Evolutionary conservation across 2,113 vertebrate species (phyloP).

Genomic region (Sinosuthora webbiana): DNA sequence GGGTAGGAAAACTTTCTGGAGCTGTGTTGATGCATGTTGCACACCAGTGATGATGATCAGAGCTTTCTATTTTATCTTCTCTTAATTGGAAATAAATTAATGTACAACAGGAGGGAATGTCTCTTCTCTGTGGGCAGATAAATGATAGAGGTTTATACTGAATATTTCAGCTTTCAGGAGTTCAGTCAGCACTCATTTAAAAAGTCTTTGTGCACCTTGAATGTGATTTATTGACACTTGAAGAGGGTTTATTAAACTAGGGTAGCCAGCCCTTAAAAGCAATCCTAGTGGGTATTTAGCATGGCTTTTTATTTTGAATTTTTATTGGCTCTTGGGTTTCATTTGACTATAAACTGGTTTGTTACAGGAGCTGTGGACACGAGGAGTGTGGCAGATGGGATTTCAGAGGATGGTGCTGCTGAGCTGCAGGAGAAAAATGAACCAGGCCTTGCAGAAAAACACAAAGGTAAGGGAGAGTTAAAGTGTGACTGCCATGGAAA

Average conservation of each 20-base stretch:
- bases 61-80: background rate
- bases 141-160: background rate
- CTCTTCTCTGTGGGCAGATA: background rate
- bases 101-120: background rate
- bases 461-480: background rate
- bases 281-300: background rate
- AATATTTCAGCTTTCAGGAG: background rate
- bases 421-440: conserved; percentile 17
- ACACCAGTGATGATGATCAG: background rate
- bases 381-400: background rate
- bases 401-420: background rate
- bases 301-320: background rate
- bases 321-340: background rate
- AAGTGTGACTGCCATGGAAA: background rate
- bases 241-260: background rate
- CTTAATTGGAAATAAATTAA: background rate
- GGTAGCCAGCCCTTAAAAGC: background rate
- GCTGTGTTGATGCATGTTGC: background rate
- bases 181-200: background rate
- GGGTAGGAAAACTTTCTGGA: background rate
- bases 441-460: background rate
- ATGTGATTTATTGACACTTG: background rate
- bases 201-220: background rate
- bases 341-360: background rate
- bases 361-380: background rate